Conservation (phyloP, 2,113 vertebrate genomes). For the Ifrita kowaldi region DNA sequence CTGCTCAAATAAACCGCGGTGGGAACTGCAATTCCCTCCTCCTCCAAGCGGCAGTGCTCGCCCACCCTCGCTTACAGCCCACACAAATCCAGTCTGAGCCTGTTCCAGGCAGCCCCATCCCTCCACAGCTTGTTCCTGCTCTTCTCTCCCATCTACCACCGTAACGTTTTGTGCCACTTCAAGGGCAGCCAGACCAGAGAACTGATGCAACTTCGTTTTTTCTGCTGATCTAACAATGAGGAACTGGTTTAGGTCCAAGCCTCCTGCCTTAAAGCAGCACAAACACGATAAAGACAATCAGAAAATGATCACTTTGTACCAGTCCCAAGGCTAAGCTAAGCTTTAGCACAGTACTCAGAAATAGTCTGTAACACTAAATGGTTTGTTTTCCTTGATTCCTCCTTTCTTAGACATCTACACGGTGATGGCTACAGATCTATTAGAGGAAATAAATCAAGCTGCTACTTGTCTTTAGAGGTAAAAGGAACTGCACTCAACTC, state of each 20-base stretch:
- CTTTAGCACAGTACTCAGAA: background rate
- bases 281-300: background rate
- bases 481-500: background rate
- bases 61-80: background rate
- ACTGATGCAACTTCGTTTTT: background rate
- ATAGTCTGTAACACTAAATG: rapidly evolving
- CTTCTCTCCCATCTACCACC: background rate
- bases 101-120: background rate
- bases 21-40: background rate
- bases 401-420: background rate
- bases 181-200: background rate
- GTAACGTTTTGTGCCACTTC: rapidly evolving
- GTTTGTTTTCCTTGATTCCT: background rate
- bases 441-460: background rate
- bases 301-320: background rate
- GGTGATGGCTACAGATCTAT: background rate
- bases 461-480: background rate
- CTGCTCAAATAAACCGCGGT: rapidly evolving
- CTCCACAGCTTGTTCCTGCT: background rate
- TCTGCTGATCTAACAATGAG: background rate
- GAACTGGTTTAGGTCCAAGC: background rate
- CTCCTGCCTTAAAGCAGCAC: background rate
- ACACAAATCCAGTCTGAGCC: background rate
- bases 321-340: background rate
- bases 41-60: background rate